These are phyloP conservation scores for Distichodus sexfasciatus DNA, from an alignment of 2,797 vertebrate genomes.

Conservation along the genomic window DNA sequence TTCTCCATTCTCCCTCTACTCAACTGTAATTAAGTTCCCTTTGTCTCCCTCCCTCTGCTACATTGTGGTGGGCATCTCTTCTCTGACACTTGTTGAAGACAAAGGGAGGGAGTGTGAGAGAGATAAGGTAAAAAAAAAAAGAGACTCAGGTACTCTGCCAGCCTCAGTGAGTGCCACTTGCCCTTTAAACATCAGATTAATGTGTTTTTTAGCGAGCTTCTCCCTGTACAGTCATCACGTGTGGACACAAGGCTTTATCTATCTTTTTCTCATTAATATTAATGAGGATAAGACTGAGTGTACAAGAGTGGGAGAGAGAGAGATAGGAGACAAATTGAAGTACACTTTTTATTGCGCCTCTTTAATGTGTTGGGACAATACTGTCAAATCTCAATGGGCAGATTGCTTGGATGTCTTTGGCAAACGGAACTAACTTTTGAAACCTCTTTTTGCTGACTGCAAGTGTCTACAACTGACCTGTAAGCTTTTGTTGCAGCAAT, in stretches of 20 bases:
- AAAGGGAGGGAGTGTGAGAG: conserved; percentile 3
- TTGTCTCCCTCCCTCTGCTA: conserved; percentile 14
- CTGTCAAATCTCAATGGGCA: no score
- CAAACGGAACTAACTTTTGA: no score
- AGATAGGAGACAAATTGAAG: conserved; percentile 17
- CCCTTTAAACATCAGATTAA: conserved; percentile 48
- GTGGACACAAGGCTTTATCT: conserved; percentile 31
- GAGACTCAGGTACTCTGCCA: conserved; percentile 14
- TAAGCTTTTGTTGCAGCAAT: no score
- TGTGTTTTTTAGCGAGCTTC: conserved; percentile 39
- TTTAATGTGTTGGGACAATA: no score
- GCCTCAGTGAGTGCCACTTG: conserved; percentile 46
- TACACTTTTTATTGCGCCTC: background rate
- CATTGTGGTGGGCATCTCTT: conserved; percentile 21
- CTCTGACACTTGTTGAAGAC: conserved; percentile 37
- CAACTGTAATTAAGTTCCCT: conserved; percentile 26
- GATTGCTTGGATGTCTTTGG: no score
- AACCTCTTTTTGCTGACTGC: no score
- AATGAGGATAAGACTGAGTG: conserved; percentile 27
- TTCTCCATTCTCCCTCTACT: background rate
- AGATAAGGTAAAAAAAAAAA: conserved; percentile 27
- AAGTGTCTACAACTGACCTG: no score
- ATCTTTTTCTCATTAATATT: conserved; percentile 36
- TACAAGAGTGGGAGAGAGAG: background rate
- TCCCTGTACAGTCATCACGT: conserved; percentile 27